Evolutionary conservation across 2,113 vertebrate genomes (phyloP).

Genomic region (Mandrillus leucophaeus): DNA sequence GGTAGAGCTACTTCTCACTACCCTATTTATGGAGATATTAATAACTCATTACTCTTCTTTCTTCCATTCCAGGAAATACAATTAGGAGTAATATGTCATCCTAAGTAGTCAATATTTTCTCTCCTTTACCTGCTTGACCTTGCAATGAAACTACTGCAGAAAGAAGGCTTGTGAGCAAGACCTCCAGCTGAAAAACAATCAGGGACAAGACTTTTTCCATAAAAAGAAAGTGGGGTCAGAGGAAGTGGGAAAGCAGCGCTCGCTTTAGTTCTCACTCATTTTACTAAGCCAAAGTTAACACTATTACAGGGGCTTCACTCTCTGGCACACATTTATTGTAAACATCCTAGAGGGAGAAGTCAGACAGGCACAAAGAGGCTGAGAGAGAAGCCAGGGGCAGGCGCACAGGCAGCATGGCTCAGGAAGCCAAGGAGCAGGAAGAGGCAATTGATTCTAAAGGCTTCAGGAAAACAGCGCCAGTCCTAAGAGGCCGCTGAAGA

Average conservation of each 20-base stretch:
- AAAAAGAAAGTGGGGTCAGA: background rate
- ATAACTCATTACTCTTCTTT: background rate
- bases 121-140: background rate
- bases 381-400: background rate
- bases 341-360: background rate
- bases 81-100: background rate
- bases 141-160: background rate
- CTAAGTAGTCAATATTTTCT: background rate
- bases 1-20: background rate
- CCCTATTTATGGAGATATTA: background rate
- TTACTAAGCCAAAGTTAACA: background rate
- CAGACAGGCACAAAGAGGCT: background rate
- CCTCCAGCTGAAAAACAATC: background rate
- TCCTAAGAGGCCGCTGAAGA: slow-evolving; percentile 24
- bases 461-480: background rate
- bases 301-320: background rate
- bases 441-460: background rate
- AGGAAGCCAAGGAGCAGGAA: background rate
- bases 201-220: background rate
- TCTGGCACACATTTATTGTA: background rate
- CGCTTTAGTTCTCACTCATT: background rate
- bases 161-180: background rate
- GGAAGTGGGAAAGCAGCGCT: background rate
- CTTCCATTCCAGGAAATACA: background rate
- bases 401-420: no score